Evolutionary conservation across 1,140 invertebrate genomes (phyloP).

Genomic region (Augochlora pura): DNA sequence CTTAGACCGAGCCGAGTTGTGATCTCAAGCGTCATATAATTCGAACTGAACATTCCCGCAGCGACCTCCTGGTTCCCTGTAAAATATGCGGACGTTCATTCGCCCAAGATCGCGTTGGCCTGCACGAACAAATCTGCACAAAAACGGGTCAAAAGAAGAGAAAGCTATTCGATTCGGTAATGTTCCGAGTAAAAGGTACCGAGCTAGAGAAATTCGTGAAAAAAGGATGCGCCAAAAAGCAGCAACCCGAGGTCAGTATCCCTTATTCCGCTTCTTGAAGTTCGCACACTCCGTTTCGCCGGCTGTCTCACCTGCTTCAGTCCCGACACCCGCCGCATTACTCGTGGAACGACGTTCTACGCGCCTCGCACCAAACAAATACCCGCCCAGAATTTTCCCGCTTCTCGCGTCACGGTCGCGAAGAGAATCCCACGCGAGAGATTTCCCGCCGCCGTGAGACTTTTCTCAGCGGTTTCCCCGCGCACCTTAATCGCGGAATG

Average conservation of each 20-base stretch:
- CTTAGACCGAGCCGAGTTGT: no score
- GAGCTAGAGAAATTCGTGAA: conserved; percentile 89
- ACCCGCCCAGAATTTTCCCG: neutral
- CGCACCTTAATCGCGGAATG: no score
- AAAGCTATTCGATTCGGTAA: conserved; percentile 92
- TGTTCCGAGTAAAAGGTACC: conserved; percentile 92
- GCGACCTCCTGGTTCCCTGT: conserved; percentile 81
- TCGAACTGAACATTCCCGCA: conserved; percentile 29
- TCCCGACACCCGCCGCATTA: no score
- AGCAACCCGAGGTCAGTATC: conserved; percentile 69
- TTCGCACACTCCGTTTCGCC: neutral
- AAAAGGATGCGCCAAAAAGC: conserved; percentile 67
- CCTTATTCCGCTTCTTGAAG: neutral
- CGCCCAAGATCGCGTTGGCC: conserved; percentile 87
- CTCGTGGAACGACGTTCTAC: no score
- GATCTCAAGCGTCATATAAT: neutral
- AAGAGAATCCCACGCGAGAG: no score
- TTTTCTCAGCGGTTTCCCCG: neutral
- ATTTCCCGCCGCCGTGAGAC: neutral
- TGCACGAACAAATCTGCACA: conserved; percentile 91
- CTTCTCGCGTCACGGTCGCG: neutral
- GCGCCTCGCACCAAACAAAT: no score
- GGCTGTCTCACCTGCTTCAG: no score
- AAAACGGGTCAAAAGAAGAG: conserved; percentile 89
- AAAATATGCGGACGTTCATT: conserved; percentile 87